Evolutionary conservation across 1,140 invertebrate genomes (phyloP), one percentile per base, ranked within the genome.

Genomic region (Brachionus plicatilis): DNA sequence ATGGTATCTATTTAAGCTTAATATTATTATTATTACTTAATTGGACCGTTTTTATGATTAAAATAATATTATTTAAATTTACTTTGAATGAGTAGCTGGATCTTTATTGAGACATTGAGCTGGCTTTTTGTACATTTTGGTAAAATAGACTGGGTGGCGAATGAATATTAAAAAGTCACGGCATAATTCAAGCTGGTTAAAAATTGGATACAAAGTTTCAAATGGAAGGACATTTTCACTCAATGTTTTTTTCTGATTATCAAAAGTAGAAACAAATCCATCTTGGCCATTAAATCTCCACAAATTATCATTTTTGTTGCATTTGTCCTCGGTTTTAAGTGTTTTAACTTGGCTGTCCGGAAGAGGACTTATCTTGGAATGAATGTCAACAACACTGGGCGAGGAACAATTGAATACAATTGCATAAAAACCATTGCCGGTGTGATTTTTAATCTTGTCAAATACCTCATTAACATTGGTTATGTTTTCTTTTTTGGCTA

Each of bases 351-450:
- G 6, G 11, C 47, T 37, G 11, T 14, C 24, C n/a, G 17, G 17
- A 20, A 76, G 45, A 2, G 20, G 12, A 33, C 20, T 50, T 9
- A 50, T 24, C 11, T 53, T 76, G 11, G 72, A 76, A 47, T 76
- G 20, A 20, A 76, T 50, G 24, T 76, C 45, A 76, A 76, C 33
- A 14, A 29, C 12, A 27, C 72, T 76, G 7, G 72, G 72, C 8
- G 41, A 27, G 3, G 72, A 37, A 27, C 72, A 76, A 50, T 76
- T 76, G 45, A 76, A 76, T 4, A 76, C 27, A 50, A 76, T 50
- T 37, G 72, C 41, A 37, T 76, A 76, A 76, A 76, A 76, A n/a
- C 72, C 72, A 76, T 76, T 50, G 3, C 72, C 72, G 33, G 72
- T 76, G 24, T 76, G 72, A 76, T 76, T 76, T 76, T 50, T 76